A percentile compares a stretch with the other conserved stretches of the same genome.
phyloP scores from a whole-genome alignment of 2,113 vertebrate species.

The Anthoscopus minutus region DNA sequence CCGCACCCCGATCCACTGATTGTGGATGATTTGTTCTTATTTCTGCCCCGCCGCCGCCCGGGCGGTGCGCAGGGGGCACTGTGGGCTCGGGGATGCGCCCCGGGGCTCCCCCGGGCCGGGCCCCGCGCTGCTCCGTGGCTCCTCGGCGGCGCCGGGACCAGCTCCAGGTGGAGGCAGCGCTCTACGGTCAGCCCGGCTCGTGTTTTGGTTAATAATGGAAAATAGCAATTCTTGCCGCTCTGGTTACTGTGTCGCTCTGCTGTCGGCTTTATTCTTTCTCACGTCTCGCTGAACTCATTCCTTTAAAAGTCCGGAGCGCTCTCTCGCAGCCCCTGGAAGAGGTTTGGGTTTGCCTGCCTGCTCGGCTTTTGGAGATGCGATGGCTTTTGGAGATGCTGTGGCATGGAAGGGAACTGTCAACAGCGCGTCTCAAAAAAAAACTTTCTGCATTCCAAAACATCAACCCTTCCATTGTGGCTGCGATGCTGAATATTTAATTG shows the following conservation, averaged over 20 bases:
- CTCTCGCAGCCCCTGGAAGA: not conserved
- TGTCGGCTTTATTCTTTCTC: not conserved
- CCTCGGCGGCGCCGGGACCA: not conserved
- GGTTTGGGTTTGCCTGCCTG: not conserved
- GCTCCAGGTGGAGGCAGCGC: conserved; percentile 44
- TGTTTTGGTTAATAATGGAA: not conserved
- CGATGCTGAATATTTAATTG: conserved; percentile 58
- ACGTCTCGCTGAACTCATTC: not conserved
- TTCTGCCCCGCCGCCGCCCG: not conserved
- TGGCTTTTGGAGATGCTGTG: not conserved
- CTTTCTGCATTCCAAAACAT: conserved; percentile 15
- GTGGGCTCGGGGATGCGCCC: not conserved
- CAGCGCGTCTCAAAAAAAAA: not conserved
- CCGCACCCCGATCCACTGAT: fast-evolving
- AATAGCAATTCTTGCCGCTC: not conserved
- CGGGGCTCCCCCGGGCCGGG: not conserved
- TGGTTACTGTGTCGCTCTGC: not conserved
- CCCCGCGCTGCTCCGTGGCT: not conserved
- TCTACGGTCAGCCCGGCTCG: not conserved
- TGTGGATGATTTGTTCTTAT: fast-evolving
- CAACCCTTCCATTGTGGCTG: conserved; percentile 1
- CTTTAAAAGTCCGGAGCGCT: not conserved
- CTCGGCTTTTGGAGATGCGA: not conserved
- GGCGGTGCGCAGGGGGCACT: not conserved
- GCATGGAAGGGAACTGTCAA: conserved; percentile 14